These are phyloP conservation scores for Mormyrops boulengeri DNA, from an alignment of 2,797 vertebrate genomes.

Conservation along the genomic window DNA sequence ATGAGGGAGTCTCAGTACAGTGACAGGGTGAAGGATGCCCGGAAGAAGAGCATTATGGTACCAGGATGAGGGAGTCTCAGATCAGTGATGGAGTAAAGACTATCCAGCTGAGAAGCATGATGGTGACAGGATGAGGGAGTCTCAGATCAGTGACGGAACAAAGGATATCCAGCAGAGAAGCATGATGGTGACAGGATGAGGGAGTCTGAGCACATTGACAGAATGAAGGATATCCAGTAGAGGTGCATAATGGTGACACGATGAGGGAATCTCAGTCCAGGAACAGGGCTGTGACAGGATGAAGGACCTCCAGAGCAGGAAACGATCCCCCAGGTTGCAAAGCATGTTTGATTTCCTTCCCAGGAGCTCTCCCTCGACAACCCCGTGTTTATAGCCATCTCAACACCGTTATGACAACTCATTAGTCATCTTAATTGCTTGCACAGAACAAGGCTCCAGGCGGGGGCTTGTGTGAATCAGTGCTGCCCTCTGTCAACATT, in stretches of 20 bases:
- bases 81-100: not conserved
- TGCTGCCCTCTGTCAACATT: conserved; percentile 12
- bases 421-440: conserved; percentile 29
- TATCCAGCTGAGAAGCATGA: not conserved
- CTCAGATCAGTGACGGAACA: not conserved
- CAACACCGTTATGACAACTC: conserved; percentile 20
- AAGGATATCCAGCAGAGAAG: not conserved
- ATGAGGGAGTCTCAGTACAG: not conserved
- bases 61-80: not conserved
- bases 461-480: not conserved
- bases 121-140: not conserved
- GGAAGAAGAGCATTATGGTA: not conserved
- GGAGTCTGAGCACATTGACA: not conserved
- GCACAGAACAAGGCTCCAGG: conserved; percentile 8
- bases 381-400: conserved; percentile 22
- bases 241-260: not conserved
- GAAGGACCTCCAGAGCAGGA: conserved; percentile 4
- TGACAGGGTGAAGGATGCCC: not conserved
- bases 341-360: conserved; percentile 24
- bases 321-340: not conserved
- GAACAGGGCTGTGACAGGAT: not conserved
- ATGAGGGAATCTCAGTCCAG: not conserved
- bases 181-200: not conserved
- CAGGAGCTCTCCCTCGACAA: conserved; percentile 20
- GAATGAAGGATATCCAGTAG: conserved; percentile 31